A percentile compares a stretch with the other conserved stretches of the same genome.
These are phyloP conservation scores for Naso thynnoides DNA, from an alignment of 2,797 vertebrate species.

Conservation along the genomic window DNA sequence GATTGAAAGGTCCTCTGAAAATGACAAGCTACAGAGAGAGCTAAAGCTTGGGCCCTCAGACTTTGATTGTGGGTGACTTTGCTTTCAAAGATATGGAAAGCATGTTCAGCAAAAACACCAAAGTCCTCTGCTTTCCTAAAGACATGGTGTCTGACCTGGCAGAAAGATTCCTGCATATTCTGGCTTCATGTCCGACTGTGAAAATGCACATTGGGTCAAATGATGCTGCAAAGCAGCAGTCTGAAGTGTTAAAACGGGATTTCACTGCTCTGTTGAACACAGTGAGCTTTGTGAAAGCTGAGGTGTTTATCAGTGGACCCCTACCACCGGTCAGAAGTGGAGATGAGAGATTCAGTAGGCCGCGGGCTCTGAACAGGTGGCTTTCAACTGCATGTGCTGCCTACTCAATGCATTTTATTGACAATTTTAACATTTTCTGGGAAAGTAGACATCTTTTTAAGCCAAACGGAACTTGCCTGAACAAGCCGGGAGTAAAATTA, in stretches of 20 bases:
- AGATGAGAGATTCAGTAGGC: background rate
- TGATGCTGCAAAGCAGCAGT: background rate
- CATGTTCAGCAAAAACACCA: background rate
- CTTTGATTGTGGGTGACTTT: slow-evolving; percentile 4
- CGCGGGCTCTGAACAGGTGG: background rate
- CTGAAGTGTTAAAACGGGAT: background rate
- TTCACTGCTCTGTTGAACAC: background rate
- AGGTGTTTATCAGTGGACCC: background rate
- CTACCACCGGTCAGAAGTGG: background rate
- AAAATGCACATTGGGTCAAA: background rate
- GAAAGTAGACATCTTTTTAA: slow-evolving; percentile 7
- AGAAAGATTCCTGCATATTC: background rate
- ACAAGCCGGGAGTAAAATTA: no score
- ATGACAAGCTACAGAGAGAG: background rate
- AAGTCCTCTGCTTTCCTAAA: background rate
- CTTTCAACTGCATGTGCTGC: background rate
- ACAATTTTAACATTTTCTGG: slow-evolving; percentile 9
- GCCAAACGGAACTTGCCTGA: no score
- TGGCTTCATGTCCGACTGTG: background rate
- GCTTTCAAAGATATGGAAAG: slow-evolving; percentile 4
- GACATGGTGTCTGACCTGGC: background rate
- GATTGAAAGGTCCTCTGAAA: no score
- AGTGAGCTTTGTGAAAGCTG: background rate
- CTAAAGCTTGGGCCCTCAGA: background rate
- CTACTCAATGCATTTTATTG: slow-evolving; percentile 3